Conservation (phyloP, 2,888 invertebrate species). For the Drosophila antonietae region DNA sequence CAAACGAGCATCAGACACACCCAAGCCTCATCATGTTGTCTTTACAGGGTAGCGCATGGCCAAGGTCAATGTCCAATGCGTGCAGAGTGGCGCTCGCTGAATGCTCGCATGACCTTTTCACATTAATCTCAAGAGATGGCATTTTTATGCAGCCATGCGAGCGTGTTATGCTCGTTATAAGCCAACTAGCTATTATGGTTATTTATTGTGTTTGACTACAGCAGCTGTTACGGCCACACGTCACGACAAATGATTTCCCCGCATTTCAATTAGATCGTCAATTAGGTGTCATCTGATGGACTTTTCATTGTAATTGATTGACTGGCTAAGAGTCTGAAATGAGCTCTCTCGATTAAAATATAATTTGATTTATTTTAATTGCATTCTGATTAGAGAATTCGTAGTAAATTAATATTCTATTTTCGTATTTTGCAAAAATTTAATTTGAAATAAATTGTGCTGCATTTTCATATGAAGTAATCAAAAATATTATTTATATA, state of each 20-base stretch:
- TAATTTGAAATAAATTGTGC: neutral
- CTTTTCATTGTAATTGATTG: conserved; percentile 35
- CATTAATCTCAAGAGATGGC: conserved; percentile 75
- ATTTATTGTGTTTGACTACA: conserved; percentile 63
- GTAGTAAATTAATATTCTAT: neutral
- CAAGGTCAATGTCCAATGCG: conserved; percentile 65
- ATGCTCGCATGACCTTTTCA: conserved; percentile 69
- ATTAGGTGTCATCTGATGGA: conserved; percentile 51
- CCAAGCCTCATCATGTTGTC: neutral
- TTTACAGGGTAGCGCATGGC: conserved; percentile 33
- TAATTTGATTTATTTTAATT: neutral
- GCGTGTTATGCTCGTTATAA: conserved; percentile 64
- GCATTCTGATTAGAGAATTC: neutral
- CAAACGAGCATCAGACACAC: neutral
- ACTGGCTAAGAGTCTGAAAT: neutral
- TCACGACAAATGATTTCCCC: conserved; percentile 29
- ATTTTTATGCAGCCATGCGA: conserved; percentile 66
- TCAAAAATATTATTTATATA: no score
- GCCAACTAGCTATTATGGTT: conserved; percentile 65
- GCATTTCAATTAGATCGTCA: conserved; percentile 67
- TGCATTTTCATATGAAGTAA: neutral
- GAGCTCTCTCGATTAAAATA: neutral
- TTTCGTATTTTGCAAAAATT: neutral
- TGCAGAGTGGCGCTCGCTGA: conserved; percentile 47
- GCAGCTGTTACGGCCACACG: conserved; percentile 53